Evolutionary conservation across 2,797 vertebrate species (phyloP).

Genomic region (Remorina albescens): DNA sequence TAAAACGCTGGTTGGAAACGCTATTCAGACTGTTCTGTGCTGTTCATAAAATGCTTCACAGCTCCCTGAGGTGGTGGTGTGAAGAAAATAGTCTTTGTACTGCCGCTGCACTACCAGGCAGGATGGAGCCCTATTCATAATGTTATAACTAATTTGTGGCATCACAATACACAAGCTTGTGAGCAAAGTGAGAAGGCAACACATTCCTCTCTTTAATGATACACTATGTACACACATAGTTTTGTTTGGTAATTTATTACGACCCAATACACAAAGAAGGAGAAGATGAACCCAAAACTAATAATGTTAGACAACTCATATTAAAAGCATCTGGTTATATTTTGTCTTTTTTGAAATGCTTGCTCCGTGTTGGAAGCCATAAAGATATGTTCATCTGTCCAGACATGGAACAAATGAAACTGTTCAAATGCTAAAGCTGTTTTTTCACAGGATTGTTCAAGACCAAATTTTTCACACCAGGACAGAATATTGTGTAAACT

Average conservation of each 20-base stretch:
- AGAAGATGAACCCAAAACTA: too few relatives aligned
- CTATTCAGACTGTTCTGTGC: slow-evolving; percentile 1
- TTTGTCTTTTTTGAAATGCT: too few relatives aligned
- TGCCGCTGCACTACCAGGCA: not conserved
- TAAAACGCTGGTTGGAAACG: slow-evolving; percentile 16
- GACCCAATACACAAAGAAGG: too few relatives aligned
- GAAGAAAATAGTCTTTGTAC: not conserved
- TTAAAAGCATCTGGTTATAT: too few relatives aligned
- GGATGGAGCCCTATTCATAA: not conserved
- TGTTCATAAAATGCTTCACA: slow-evolving; percentile 14
- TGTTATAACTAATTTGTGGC: not conserved
- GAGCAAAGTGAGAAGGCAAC: too few relatives aligned
- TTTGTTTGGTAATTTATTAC: too few relatives aligned
- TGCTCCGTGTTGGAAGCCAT: not conserved
- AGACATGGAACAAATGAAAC: not conserved
- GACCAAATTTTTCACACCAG: not conserved
- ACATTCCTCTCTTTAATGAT: too few relatives aligned
- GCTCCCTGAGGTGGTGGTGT: slow-evolving; percentile 4
- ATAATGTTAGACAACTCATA: too few relatives aligned
- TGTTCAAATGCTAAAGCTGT: not conserved
- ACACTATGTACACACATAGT: too few relatives aligned
- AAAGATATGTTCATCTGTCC: not conserved
- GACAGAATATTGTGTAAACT: not conserved
- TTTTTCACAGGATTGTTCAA: not conserved
- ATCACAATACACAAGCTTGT: too few relatives aligned